A percentile compares a stretch with the other conserved stretches of the same genome.
Evolutionary conservation across 1,140 invertebrate genomes (phyloP).

Genomic region (Drosophila azteca): DNA sequence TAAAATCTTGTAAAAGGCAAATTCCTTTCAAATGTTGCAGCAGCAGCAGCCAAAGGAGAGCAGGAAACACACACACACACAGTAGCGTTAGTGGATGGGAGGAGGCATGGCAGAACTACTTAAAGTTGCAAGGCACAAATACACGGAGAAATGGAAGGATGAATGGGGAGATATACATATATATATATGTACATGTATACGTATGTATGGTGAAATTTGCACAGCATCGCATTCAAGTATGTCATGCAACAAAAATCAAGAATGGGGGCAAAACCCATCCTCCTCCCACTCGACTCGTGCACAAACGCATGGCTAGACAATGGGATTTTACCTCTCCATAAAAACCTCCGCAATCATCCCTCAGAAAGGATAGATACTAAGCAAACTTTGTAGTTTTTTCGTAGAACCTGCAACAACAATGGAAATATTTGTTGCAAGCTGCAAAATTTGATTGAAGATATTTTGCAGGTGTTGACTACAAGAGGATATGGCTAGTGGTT

Average conservation of each 20-base stretch:
- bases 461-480: conserved; percentile 38
- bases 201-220: conserved; percentile 59
- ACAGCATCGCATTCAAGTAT: conserved; percentile 72
- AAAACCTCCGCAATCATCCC: conserved; percentile 14
- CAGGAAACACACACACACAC: no score
- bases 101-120: conserved; percentile 58
- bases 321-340: conserved; percentile 19
- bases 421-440: conserved; percentile 41
- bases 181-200: conserved; percentile 6
- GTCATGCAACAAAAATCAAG: conserved; percentile 75
- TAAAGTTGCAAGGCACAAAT: conserved; percentile 63
- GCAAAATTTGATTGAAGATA: conserved; percentile 60
- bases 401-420: conserved; percentile 17
- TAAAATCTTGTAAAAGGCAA: conserved; percentile 80
- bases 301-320: conserved; percentile 57
- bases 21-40: conserved; percentile 76
- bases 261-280: conserved; percentile 1
- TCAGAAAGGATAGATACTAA: conserved; percentile 62
- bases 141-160: not conserved
- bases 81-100: not conserved
- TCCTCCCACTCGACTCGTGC: conserved; percentile 44
- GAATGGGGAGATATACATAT: conserved; percentile 5
- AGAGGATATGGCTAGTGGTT: not conserved
- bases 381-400: conserved; percentile 72
- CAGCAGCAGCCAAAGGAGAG: no score